Conservation (phyloP, 2,888 invertebrate genomes). For the Apamea epomidion region DNA sequence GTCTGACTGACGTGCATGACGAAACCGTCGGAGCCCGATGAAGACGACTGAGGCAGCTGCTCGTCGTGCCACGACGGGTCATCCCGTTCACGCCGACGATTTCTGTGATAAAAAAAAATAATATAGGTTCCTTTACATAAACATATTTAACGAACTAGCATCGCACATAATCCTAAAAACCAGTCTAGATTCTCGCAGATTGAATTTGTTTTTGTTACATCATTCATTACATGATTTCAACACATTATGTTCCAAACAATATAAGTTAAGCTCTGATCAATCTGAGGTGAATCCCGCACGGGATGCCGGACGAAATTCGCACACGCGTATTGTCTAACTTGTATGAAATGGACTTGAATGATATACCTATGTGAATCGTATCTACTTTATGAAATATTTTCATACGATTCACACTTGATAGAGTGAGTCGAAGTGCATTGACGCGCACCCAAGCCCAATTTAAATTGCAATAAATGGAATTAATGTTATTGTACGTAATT, state of each 20-base stretch:
- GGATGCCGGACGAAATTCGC: not conserved
- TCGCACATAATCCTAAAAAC: not conserved
- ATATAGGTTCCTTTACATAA: not conserved
- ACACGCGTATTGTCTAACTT: not conserved
- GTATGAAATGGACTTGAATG: not conserved
- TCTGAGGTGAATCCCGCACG: not conserved
- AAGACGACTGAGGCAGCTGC: constrained; percentile 78
- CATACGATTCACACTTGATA: not conserved
- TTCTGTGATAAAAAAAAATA: constrained; percentile 70
- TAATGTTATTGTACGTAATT: not conserved
- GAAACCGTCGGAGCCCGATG: constrained; percentile 81
- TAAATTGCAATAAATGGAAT: not conserved
- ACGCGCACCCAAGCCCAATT: not conserved
- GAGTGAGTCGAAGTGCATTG: not conserved
- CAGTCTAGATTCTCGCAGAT: not conserved
- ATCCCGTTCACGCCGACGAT: constrained; percentile 82
- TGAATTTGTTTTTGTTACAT: not conserved
- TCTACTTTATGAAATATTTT: not conserved
- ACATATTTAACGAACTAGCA: not conserved
- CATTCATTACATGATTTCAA: not conserved
- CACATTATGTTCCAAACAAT: not conserved
- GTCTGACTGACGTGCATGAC: constrained; percentile 77
- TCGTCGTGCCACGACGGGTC: constrained; percentile 79
- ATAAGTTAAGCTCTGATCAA: not conserved
- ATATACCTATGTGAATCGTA: not conserved